Evolutionary conservation across 2,797 vertebrate species (phyloP).

Genomic region (Odontamblyopus lacepedii): DNA sequence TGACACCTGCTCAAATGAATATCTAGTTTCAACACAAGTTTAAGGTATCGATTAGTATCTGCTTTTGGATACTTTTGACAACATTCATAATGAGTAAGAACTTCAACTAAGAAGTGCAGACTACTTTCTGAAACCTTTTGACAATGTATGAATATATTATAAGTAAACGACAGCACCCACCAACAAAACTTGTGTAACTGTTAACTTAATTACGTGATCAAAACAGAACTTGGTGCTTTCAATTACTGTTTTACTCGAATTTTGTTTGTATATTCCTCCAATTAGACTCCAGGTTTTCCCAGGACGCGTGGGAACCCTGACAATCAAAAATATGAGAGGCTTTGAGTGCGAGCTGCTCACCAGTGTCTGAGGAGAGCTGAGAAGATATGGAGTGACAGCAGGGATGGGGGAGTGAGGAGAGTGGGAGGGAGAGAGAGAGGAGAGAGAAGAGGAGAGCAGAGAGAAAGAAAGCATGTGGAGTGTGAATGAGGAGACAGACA

Average conservation of each 20-base stretch:
- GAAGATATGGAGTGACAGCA: slow-evolving; percentile 77
- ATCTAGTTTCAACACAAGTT: too few species aligned
- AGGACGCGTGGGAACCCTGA: slow-evolving; percentile 23
- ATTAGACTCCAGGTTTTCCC: slow-evolving; percentile 18
- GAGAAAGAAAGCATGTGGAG: slow-evolving; percentile 71
- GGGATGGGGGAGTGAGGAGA: slow-evolving; percentile 77
- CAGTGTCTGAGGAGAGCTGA: slow-evolving; percentile 64
- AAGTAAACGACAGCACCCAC: neutral
- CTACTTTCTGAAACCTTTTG: neutral
- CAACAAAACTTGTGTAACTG: neutral
- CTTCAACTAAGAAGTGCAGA: neutral
- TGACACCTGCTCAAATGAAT: too few species aligned
- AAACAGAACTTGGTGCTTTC: neutral
- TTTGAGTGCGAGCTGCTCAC: slow-evolving; percentile 35
- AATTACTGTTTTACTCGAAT: neutral
- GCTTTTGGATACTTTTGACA: too few species aligned
- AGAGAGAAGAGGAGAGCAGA: neutral
- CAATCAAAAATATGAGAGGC: slow-evolving; percentile 14
- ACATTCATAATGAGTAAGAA: too few species aligned
- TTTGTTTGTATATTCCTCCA: neutral
- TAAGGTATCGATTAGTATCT: too few species aligned
- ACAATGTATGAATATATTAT: neutral
- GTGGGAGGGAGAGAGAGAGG: slow-evolving; percentile 76
- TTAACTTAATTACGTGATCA: neutral
- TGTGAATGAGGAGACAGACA: slow-evolving; percentile 74